Evolutionary conservation across 2,888 invertebrate species (phyloP), one percentile per base, ranked within the genome.

Genomic region (Busseola fusca): DNA sequence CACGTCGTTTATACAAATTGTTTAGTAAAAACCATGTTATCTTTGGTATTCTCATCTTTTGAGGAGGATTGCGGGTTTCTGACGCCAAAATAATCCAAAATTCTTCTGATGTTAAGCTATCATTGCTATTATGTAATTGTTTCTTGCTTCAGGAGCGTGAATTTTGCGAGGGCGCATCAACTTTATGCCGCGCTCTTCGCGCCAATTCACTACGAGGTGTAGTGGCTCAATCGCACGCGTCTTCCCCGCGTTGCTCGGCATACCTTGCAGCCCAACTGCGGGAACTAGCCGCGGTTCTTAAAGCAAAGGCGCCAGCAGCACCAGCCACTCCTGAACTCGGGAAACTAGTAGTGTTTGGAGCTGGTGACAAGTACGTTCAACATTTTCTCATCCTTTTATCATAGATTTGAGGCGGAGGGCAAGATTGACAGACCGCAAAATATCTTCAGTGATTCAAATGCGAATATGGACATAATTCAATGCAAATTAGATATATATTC

Each of bases 111-210:
- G 25, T 5, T 58, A n/a, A 16, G 10, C 7, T 12, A 45, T 4
- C 21, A 4, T 62, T 4, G 14, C 12, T 21, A 18, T 14, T 40
- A 30, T 18, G 7, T 34, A 6, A 5, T 42, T 76, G 0, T 48
- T 52, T 40, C 67, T 72, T 59, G 16, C 18, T 56, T 60, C 34
- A 98, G 98, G 98, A 98, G 88, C 96, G 97, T 72, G 97, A 98
- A 34, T 97, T 98, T 88, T 98, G 98, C 84, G 95, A 98, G 81
- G 98, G 98, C 0, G 98, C 98, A 0, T 98, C 98, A 0, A 96
- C 97, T 0, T 94, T 98, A 76, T 97, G 97, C 65, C 97, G 97
- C 79, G 96, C 97, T 0, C 94, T 98, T n/a, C 96, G 96, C 0
- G 95, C 96, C 16, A 94, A 96, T 78, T 96, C 97, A 63, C 91